Conservation (phyloP, 2,113 vertebrate species). For the Epinephelus cyanopodus region DNA sequence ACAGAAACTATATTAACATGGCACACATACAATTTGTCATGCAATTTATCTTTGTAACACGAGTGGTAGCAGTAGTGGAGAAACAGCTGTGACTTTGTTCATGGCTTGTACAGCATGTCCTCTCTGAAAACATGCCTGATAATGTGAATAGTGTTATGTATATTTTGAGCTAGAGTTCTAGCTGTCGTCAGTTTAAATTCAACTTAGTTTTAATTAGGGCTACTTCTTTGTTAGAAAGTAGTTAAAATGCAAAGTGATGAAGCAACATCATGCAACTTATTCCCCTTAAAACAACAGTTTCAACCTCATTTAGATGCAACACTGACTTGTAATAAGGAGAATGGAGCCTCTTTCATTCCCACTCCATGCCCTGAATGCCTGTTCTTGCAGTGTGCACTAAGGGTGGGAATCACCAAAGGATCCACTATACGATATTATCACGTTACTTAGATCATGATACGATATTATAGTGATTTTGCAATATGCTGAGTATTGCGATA, state of each 20-base stretch:
- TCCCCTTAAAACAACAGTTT: background rate
- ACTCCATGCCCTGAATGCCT: background rate
- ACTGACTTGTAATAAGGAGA: background rate
- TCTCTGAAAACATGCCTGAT: background rate
- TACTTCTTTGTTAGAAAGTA: background rate
- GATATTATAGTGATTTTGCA: too few species aligned
- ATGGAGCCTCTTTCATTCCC: background rate
- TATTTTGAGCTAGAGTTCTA: background rate
- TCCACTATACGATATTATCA: too few species aligned
- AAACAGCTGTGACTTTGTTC: background rate
- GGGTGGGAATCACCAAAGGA: too few species aligned
- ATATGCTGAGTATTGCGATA: too few species aligned
- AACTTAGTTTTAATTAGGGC: background rate
- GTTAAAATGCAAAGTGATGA: background rate
- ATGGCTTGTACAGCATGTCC: background rate
- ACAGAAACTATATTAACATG: conserved; percentile 15
- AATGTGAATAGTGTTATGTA: background rate
- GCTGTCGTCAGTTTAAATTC: background rate
- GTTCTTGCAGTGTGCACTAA: background rate
- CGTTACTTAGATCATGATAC: too few species aligned
- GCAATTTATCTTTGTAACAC: background rate
- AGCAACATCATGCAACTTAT: background rate
- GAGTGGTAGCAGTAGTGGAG: background rate
- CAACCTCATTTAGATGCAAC: background rate
- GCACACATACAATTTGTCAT: conserved; percentile 14